Evolutionary conservation across 2,797 vertebrate species (phyloP).

Genomic region (Calcarius lapponicus): DNA sequence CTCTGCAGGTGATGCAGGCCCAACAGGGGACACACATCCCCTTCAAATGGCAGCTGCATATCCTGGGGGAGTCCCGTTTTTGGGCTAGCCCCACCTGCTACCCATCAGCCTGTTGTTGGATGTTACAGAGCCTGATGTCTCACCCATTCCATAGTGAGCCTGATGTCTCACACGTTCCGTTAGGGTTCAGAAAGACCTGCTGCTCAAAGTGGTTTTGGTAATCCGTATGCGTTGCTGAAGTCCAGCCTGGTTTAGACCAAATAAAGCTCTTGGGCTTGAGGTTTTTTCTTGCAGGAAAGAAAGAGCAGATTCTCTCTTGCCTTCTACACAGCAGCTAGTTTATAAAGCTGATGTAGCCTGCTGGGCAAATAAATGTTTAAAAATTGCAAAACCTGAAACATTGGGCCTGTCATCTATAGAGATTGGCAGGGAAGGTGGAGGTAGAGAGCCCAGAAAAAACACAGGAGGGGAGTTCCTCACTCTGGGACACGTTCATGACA

Average conservation of each 20-base stretch:
- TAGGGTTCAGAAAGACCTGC: neutral
- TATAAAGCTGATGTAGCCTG: neutral
- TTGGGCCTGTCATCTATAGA: neutral
- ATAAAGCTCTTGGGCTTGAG: neutral
- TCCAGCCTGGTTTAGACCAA: neutral
- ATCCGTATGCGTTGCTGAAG: accelerated
- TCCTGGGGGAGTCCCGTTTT: accelerated
- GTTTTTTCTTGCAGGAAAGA: neutral
- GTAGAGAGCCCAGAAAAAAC: neutral
- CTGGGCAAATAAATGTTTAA: neutral
- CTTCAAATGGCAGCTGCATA: neutral
- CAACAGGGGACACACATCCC: neutral
- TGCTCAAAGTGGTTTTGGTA: neutral
- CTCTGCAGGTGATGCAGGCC: accelerated
- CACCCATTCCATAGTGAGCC: neutral
- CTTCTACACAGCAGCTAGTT: neutral
- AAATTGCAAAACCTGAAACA: neutral
- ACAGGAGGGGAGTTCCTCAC: neutral
- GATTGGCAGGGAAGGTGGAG: neutral
- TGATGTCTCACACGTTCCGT: no score
- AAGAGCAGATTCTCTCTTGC: neutral
- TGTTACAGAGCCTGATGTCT: neutral
- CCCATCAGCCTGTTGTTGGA: neutral
- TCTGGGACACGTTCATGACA: accelerated
- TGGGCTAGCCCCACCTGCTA: neutral